Conservation (phyloP, 2,113 vertebrate genomes). For the Macaca nemestrina region DNA sequence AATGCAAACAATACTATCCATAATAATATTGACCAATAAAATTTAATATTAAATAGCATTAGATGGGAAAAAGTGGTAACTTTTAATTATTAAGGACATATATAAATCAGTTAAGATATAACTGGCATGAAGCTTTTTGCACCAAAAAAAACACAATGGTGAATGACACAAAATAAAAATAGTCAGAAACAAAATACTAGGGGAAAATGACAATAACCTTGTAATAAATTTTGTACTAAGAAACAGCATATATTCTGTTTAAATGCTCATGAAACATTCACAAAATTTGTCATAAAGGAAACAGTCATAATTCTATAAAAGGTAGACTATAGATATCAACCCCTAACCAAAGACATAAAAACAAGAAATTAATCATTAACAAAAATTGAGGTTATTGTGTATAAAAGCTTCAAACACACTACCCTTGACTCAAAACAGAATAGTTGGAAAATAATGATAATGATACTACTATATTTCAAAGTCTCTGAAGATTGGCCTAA, state of each 20-base stretch:
- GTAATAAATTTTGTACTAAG: not conserved
- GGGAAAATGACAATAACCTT: not conserved
- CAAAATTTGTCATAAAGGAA: not conserved
- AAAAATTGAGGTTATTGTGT: not conserved
- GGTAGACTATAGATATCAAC: not conserved
- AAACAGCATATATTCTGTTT: not conserved
- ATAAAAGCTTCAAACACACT: not conserved
- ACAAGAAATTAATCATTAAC: not conserved
- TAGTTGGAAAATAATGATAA: not conserved
- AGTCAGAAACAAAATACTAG: not conserved
- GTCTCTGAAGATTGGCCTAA: not conserved
- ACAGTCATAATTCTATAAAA: not conserved
- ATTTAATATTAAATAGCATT: not conserved
- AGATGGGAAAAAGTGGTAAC: not conserved
- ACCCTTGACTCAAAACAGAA: not conserved
- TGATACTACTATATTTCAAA: not conserved
- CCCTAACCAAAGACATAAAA: slow-evolving; percentile 21
- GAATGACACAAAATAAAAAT: not conserved
- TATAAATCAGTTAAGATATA: not conserved
- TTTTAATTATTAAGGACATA: not conserved
- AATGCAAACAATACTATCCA: not conserved
- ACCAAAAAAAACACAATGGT: not conserved
- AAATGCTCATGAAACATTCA: not conserved
- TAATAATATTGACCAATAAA: not conserved
- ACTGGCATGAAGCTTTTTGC: not conserved